Evolutionary conservation across 2,888 invertebrate genomes (phyloP).

Genomic region (Dryomyza anilis): DNA sequence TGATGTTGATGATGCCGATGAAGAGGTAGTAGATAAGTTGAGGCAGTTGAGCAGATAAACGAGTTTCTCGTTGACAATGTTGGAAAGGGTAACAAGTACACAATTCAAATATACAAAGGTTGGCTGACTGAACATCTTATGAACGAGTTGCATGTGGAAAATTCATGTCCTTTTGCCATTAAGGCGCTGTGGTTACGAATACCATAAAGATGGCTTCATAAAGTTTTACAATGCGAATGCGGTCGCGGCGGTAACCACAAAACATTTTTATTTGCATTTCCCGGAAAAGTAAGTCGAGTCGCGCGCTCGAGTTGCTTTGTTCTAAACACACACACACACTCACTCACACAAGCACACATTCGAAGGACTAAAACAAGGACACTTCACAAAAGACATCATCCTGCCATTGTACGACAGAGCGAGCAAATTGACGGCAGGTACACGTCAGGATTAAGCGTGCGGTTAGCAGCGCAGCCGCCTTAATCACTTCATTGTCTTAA

Average conservation of each 20-base stretch:
- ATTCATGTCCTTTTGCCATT: background rate
- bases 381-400: background rate
- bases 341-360: background rate
- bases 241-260: conserved; percentile 13
- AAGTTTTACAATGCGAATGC: conserved; percentile 5
- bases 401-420: too few species aligned
- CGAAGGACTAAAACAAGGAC: conserved; percentile 5
- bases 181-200: background rate
- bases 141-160: background rate
- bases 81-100: too few species aligned
- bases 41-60: too few species aligned
- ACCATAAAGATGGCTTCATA: background rate
- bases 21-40: too few species aligned
- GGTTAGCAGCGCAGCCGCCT: conserved; percentile 14
- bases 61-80: too few species aligned
- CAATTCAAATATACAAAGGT: background rate
- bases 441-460: background rate
- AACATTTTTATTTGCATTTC: background rate
- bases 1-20: too few species aligned
- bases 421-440: too few species aligned
- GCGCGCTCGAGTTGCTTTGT: background rate
- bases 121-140: background rate
- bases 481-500: conserved; percentile 24
- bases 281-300: background rate
- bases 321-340: too few species aligned